phyloP scores from a whole-genome alignment of 2,113 vertebrate species.

The Neolamprologus tretocephalus region DNA sequence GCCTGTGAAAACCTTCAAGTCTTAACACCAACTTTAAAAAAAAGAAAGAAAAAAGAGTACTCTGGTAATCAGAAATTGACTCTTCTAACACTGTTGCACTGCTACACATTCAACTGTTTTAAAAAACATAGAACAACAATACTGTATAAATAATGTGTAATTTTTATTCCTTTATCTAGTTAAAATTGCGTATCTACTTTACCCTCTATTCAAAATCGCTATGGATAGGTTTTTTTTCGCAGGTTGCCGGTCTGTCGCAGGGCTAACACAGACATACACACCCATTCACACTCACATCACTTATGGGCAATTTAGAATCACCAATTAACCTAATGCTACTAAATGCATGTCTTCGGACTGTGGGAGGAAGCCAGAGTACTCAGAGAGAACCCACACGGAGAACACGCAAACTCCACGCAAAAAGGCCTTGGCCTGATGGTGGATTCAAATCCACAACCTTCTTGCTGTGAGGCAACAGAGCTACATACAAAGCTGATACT shows the following conservation, averaged over 20 bases:
- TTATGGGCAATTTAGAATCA: background rate
- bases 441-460: background rate
- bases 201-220: background rate
- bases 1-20: background rate
- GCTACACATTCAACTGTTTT: background rate
- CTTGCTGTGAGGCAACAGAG: background rate
- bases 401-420: background rate
- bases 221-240: rapidly evolving
- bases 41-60: background rate
- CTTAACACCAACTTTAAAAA: background rate
- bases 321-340: background rate
- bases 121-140: background rate
- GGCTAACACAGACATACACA: background rate
- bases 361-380: background rate
- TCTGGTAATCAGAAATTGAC: background rate
- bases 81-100: background rate
- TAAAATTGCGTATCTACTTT: background rate
- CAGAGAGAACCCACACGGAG: background rate
- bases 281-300: background rate
- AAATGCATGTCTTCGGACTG: background rate
- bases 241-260: background rate
- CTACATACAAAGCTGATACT: background rate
- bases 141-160: background rate
- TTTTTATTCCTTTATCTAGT: background rate
- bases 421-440: background rate